Evolutionary conservation across 1,140 invertebrate genomes (phyloP), one percentile per base, ranked within the genome.

Genomic region (Heliconius melpomene): DNA sequence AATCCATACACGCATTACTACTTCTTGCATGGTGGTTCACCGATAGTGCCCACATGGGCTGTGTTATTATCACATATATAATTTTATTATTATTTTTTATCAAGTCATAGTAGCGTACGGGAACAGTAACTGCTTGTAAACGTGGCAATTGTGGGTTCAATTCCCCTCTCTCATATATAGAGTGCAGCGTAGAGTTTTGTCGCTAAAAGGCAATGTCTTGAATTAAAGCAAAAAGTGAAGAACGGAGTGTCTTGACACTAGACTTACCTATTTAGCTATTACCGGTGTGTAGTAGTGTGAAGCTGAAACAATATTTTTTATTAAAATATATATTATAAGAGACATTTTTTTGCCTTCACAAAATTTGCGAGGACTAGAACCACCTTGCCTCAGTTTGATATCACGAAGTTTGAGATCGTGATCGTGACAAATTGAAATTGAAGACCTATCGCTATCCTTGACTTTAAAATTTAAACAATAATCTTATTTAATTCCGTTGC

Each of bases 341-440:
- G 16, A 76, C 32, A 75, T 72, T 52, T 74, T 7, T 70, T 86
- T 57, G 83, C 88, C 89, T 91, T 90, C 89, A 88, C 85, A 80
- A 60, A 80, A 78, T 87, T 83, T 75, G 83, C 72, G 79, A 87
- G 83, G 74, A 80, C 75, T 84, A 85, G 71, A 82, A 79, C 77
- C 77, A 88, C 83, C 85, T 88, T 80, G 84, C 83, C 83, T 88
- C 83, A 88, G 78, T 77, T 80, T 79, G 78, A 79, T 79, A 84
- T 87, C 85, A 89, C 83, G 84, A 84, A 84, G 84, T 81, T 85
- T 83, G 78, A 86, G 85, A 84, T 89, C 90, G 87, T 87, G 90
- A 88, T 92, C 90, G 91, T 90, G 90, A 91, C 87, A 89, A 87
- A 92, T 91, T 83, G 82, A 85, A 88, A 89, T 89, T 87, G 87